Conservation (phyloP, 1,140 invertebrate species). For the Zaprionus taronus region DNA sequence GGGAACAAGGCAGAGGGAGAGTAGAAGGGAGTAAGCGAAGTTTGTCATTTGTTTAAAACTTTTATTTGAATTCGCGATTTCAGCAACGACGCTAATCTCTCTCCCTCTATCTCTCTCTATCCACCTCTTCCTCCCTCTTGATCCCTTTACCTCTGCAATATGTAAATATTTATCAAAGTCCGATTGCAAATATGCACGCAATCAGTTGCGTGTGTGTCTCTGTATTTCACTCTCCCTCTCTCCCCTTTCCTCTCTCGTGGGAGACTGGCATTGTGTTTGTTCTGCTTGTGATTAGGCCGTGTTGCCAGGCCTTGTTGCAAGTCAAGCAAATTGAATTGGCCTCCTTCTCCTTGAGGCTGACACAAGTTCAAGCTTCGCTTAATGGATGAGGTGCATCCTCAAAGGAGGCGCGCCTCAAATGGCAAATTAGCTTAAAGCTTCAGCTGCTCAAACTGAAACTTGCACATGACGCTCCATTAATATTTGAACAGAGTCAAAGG, state of each 20-base stretch:
- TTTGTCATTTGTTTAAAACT: slow-evolving; percentile 44
- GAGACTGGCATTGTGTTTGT: slow-evolving; percentile 33
- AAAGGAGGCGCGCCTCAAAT: slow-evolving; percentile 17
- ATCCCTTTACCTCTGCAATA: background rate
- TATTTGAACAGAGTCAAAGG: slow-evolving; percentile 35
- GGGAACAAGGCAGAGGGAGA: background rate
- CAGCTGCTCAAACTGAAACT: slow-evolving; percentile 32
- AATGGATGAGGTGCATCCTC: slow-evolving; percentile 35
- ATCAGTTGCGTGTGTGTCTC: slow-evolving; percentile 24
- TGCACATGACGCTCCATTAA: slow-evolving; percentile 47
- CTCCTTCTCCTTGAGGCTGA: slow-evolving; percentile 18
- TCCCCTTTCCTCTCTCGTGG: slow-evolving; percentile 7
- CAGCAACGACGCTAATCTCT: background rate
- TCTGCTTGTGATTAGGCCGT: slow-evolving; percentile 37
- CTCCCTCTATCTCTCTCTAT: background rate
- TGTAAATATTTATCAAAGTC: slow-evolving; percentile 44
- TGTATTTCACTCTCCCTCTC: background rate
- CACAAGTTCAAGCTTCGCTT: slow-evolving; percentile 20
- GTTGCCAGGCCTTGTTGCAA: slow-evolving; percentile 23
- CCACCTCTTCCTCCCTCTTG: too few species aligned
- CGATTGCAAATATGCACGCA: slow-evolving; percentile 50
- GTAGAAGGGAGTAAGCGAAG: background rate
- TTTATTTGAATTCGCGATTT: slow-evolving; percentile 39
- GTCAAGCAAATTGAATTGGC: slow-evolving; percentile 44
- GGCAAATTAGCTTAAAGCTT: slow-evolving; percentile 52